phyloP scores from a whole-genome alignment of 2,888 invertebrate genomes.

The Plebejus anna region DNA sequence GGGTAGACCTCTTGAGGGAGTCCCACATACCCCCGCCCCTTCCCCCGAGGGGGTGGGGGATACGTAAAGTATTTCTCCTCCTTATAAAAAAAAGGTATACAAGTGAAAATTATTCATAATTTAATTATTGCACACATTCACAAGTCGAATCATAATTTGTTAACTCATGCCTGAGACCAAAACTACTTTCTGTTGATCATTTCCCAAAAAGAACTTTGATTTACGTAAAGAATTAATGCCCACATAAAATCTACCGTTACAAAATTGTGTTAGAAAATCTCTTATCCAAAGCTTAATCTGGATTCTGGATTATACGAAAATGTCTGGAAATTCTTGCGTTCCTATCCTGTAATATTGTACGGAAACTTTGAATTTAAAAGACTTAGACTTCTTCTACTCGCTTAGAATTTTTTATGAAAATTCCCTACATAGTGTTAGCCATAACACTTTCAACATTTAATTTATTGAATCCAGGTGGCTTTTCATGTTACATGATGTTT shows the following conservation, averaged over 20 bases:
- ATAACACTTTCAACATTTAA: background rate
- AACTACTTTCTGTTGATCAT: background rate
- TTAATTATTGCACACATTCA: background rate
- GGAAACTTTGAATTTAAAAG: slow-evolving; percentile 22
- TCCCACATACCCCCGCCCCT: no score
- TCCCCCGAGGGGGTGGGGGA: no score
- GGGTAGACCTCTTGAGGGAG: no score
- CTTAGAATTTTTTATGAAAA: slow-evolving; percentile 22
- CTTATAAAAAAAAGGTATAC: background rate
- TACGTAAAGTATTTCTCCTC: no score
- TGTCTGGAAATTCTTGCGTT: slow-evolving; percentile 22
- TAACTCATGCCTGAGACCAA: background rate
- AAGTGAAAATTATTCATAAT: background rate
- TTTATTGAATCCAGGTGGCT: slow-evolving; percentile 12
- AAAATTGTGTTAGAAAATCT: background rate
- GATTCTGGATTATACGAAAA: background rate
- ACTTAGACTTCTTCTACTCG: background rate
- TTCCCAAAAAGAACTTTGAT: background rate
- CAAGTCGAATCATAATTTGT: background rate
- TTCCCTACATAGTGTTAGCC: slow-evolving; percentile 13
- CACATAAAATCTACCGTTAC: background rate
- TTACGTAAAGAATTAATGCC: background rate
- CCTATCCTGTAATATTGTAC: slow-evolving; percentile 22
- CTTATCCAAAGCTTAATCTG: slow-evolving; percentile 7
- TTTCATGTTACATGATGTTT: background rate